A percentile compares a stretch with the other conserved stretches of the same genome.
phyloP scores from a whole-genome alignment of 1,140 invertebrate genomes.

The Aplysia californica region DNA sequence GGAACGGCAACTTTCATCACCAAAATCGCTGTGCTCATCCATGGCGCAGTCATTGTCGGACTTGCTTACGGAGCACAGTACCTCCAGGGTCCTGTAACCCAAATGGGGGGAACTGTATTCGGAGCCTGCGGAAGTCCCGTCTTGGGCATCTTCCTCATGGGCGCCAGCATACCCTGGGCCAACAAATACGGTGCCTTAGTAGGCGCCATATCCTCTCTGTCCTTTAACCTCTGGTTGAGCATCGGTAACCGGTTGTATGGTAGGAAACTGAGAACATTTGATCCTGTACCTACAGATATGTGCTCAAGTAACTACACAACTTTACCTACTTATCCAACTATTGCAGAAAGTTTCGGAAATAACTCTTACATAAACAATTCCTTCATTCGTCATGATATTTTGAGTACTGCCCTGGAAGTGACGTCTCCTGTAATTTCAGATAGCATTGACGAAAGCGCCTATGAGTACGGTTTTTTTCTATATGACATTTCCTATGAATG shows the following conservation, averaged over 20 bases:
- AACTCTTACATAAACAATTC: background rate
- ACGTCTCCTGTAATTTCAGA: background rate
- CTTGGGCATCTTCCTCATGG: constrained; percentile 72
- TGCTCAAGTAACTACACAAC: background rate
- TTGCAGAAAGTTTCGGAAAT: background rate
- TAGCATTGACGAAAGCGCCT: background rate
- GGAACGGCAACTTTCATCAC: constrained; percentile 79
- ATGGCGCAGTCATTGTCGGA: background rate
- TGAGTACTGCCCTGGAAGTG: background rate
- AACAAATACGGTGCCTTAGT: background rate
- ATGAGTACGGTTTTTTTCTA: background rate
- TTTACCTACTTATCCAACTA: background rate
- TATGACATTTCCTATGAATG: background rate
- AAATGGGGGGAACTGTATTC: constrained; percentile 78
- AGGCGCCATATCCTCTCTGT: background rate
- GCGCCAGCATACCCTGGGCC: constrained; percentile 84
- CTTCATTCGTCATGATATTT: background rate
- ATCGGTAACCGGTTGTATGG: background rate
- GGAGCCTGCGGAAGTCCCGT: constrained; percentile 82
- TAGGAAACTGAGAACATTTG: background rate
- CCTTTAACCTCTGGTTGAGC: background rate
- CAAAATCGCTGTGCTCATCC: constrained; percentile 69
- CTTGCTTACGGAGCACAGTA: constrained; percentile 76
- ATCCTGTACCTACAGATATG: background rate
- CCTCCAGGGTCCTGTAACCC: constrained; percentile 83